phyloP scores from a whole-genome alignment of 1,140 invertebrate genomes.

The Tetramorium parvispinum region DNA sequence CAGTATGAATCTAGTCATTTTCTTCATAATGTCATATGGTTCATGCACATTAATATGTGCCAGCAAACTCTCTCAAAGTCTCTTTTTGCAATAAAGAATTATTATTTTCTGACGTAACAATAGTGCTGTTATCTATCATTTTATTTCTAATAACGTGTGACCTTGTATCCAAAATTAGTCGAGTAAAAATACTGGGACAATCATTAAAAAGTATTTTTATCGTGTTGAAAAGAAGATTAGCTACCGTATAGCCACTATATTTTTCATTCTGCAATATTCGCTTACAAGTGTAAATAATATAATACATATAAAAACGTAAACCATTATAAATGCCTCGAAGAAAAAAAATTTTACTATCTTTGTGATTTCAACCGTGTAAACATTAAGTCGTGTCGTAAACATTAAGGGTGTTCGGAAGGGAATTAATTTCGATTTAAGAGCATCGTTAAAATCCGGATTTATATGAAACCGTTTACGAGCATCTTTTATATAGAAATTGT shows the following conservation, averaged over 20 bases:
- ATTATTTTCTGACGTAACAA: neutral
- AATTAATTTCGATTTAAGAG: slow-evolving; percentile 35
- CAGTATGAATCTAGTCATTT: neutral
- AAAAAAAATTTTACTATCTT: neutral
- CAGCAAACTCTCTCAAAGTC: neutral
- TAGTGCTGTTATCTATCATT: neutral
- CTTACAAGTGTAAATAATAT: neutral
- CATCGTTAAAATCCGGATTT: neutral
- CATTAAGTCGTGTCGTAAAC: neutral
- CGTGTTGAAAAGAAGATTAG: neutral
- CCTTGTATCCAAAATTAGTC: slow-evolving; percentile 4
- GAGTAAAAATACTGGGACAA: slow-evolving; percentile 19
- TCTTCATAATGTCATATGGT: neutral
- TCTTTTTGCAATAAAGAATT: neutral
- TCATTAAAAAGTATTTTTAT: slow-evolving; percentile 7
- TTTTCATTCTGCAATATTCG: neutral
- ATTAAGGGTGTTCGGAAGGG: neutral
- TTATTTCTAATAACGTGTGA: slow-evolving; percentile 24
- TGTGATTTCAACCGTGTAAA: neutral
- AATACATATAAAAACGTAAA: too few relatives aligned
- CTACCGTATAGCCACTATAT: neutral
- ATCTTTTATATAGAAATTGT: neutral
- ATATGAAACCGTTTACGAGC: slow-evolving; percentile 7
- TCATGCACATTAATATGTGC: neutral
- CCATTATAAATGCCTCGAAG: neutral